Percentiles rank a stretch among this genome's conserved stretches.
phyloP scores from a whole-genome alignment of 2,797 vertebrate species.

The Sparidentex hasta region DNA sequence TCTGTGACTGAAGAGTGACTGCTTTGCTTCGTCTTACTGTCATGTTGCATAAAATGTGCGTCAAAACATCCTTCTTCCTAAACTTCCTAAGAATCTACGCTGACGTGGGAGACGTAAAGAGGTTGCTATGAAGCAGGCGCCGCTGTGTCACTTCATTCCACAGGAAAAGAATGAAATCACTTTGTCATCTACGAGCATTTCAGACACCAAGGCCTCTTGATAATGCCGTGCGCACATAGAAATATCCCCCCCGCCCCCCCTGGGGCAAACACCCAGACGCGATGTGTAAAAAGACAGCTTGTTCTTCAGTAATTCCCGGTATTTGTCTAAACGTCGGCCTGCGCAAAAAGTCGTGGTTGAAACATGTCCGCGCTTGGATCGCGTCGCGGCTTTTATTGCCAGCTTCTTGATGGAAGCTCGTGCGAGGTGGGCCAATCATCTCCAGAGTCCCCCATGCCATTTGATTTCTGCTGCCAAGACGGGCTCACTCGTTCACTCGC shows the following conservation, averaged over 20 bases:
- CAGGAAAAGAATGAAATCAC: slow-evolving; percentile 17
- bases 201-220: slow-evolving; percentile 11
- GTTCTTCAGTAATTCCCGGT: slow-evolving; percentile 45
- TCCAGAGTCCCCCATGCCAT: slow-evolving; percentile 22
- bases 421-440: slow-evolving; percentile 58
- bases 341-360: slow-evolving; percentile 28
- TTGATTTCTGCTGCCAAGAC: slow-evolving; percentile 63
- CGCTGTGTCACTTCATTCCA: background rate
- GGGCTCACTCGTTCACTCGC: slow-evolving; percentile 48
- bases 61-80: background rate
- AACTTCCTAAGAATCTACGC: too few relatives aligned
- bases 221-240: slow-evolving; percentile 19
- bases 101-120: background rate
- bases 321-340: slow-evolving; percentile 55
- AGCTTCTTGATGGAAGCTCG: slow-evolving; percentile 45
- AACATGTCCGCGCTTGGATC: slow-evolving; percentile 34
- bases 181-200: slow-evolving; percentile 27
- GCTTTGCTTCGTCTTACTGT: background rate
- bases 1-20: background rate
- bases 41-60: background rate
- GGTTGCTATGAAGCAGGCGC: background rate
- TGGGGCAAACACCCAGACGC: slow-evolving; percentile 34
- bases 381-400: slow-evolving; percentile 33
- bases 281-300: slow-evolving; percentile 48
- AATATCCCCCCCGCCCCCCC: slow-evolving; percentile 13